phyloP scores from a whole-genome alignment of 2,888 invertebrate genomes.

The Phortica magna region DNA sequence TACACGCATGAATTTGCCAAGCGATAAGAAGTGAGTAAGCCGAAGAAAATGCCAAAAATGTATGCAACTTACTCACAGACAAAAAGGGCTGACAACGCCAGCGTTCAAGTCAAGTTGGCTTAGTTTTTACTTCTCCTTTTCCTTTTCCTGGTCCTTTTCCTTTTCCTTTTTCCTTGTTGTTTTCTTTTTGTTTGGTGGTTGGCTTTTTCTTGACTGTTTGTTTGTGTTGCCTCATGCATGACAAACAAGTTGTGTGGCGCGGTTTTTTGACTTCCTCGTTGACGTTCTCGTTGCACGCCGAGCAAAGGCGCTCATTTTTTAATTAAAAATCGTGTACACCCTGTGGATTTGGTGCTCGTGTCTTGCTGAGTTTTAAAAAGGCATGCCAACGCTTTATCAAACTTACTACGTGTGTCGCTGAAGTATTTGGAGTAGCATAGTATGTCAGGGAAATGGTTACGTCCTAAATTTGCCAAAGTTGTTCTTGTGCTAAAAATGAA shows the following conservation, averaged over 20 bases:
- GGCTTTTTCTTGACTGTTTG: not conserved
- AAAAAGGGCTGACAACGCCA: not conserved
- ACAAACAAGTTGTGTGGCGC: not conserved
- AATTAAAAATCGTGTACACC: conserved; percentile 19
- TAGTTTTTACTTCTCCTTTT: not conserved
- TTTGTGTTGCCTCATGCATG: not conserved
- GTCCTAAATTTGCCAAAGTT: not conserved
- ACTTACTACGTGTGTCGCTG: not conserved
- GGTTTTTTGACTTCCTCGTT: not conserved
- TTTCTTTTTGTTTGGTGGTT: not conserved
- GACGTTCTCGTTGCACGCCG: too few relatives aligned
- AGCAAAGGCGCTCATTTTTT: not conserved
- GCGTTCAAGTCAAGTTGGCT: not conserved
- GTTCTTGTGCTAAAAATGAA: not conserved
- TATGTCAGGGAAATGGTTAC: conserved; percentile 2
- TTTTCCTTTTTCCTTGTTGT: not conserved
- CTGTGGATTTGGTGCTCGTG: conserved; percentile 1
- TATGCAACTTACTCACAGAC: conserved; percentile 9
- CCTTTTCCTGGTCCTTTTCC: conserved; percentile 27
- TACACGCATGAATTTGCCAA: conserved; percentile 11
- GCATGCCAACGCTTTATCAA: conserved; percentile 1
- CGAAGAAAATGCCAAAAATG: not conserved
- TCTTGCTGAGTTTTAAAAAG: not conserved
- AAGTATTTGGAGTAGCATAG: conserved; percentile 12
- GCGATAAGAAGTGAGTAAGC: not conserved